Conservation (phyloP, 2,113 vertebrate species). For the Alosa alosa region DNA sequence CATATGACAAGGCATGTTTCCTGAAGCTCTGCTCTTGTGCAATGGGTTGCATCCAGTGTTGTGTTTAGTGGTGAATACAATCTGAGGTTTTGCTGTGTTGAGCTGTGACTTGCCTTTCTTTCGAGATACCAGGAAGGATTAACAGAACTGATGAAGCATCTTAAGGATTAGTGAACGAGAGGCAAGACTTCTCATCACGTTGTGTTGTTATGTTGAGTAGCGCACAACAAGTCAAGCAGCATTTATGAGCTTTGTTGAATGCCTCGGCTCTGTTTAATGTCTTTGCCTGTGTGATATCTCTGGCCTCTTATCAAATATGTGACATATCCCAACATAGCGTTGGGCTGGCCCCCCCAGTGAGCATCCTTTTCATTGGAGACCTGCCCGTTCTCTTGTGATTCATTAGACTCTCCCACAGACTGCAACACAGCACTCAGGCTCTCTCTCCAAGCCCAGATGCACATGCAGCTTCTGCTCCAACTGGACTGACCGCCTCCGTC, state of each 20-base stretch:
- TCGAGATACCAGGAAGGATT: background rate
- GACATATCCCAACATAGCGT: background rate
- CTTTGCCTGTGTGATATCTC: background rate
- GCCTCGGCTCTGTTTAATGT: background rate
- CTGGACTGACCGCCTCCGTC: conserved; percentile 37
- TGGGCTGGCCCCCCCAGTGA: background rate
- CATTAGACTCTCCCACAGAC: conserved; percentile 4
- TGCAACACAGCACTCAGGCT: background rate
- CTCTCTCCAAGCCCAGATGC: conserved; percentile 42
- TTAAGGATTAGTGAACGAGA: background rate
- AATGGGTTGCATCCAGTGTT: background rate
- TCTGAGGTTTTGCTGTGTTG: background rate
- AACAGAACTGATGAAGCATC: background rate
- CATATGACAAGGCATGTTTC: background rate
- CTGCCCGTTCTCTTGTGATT: conserved; percentile 18
- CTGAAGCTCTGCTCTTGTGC: background rate
- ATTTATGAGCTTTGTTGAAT: background rate
- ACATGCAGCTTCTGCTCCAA: conserved; percentile 47
- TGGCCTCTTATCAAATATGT: background rate
- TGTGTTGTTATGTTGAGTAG: background rate
- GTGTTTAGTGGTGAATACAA: background rate
- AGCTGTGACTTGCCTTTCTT: background rate
- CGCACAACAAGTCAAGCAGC: background rate
- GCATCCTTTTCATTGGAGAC: background rate
- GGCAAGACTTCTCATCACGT: background rate